A percentile compares a stretch with the other conserved stretches of the same genome.
phyloP scores from a whole-genome alignment of 2,113 vertebrate species.

The Cottus gobio region DNA sequence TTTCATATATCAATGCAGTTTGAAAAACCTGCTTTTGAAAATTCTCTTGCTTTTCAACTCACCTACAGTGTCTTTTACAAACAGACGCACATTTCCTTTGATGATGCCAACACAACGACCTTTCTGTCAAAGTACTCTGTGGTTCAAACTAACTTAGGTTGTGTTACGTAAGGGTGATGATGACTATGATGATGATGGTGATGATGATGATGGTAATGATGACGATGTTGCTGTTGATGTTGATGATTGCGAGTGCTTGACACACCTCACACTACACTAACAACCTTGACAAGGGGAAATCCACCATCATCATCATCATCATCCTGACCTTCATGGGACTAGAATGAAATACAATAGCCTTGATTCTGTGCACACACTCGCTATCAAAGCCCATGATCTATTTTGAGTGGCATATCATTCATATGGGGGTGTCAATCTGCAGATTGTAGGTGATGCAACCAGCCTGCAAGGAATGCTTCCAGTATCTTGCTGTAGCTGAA shows the following conservation, averaged over 20 bases:
- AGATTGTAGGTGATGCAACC: constrained; percentile 69
- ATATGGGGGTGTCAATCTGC: constrained; percentile 53
- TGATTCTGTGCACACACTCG: constrained; percentile 48
- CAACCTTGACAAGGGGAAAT: constrained; percentile 47
- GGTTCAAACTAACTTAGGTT: constrained; percentile 27
- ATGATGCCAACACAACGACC: constrained; percentile 39
- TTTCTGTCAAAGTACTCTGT: constrained; percentile 37
- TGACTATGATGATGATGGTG: constrained; percentile 7
- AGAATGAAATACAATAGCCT: constrained; percentile 47
- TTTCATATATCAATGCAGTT: background rate
- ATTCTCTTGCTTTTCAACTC: constrained; percentile 37
- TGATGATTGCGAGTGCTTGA: background rate
- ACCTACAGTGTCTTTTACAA: constrained; percentile 40
- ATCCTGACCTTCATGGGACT: constrained; percentile 50
- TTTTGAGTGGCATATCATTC: constrained; percentile 67
- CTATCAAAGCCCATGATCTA: constrained; percentile 59
- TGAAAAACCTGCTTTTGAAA: constrained; percentile 37
- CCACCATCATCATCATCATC: constrained; percentile 26
- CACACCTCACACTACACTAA: constrained; percentile 2
- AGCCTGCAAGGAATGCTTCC: constrained; percentile 56
- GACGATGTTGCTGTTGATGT: constrained; percentile 6
- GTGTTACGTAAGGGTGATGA: constrained; percentile 28
- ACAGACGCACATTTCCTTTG: constrained; percentile 42
- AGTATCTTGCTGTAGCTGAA: constrained; percentile 28
- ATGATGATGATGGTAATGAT: constrained; percentile 13